Percentiles rank a stretch among this genome's conserved stretches.
Conservation (phyloP, 2,797 vertebrate species). For the Tapera naevia region DNA sequence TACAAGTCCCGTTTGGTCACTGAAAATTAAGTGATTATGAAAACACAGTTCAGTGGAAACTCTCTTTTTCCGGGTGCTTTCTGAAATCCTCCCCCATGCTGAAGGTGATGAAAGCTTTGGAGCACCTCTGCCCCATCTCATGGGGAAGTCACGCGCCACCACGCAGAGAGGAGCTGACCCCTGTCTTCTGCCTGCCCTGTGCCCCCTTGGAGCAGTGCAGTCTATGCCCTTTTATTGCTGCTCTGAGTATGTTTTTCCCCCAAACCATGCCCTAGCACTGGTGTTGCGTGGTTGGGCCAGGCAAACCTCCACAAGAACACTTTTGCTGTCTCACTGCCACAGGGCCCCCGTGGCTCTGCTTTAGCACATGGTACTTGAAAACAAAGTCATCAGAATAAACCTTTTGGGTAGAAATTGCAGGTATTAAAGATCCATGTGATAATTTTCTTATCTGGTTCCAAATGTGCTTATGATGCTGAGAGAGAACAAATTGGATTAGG, state of each 20-base stretch:
- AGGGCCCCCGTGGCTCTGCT: background rate
- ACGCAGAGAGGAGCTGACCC: fast-evolving
- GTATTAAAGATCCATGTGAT: conserved; percentile 63
- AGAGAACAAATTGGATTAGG: conserved; percentile 52
- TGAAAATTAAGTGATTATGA: background rate
- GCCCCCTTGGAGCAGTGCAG: background rate
- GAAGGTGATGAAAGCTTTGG: background rate
- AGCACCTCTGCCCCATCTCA: fast-evolving
- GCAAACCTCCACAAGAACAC: fast-evolving
- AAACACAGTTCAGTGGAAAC: background rate
- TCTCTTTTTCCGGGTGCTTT: background rate
- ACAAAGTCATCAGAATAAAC: conserved; percentile 29
- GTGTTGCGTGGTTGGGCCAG: background rate
- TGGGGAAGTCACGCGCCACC: background rate
- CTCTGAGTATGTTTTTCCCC: background rate
- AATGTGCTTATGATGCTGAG: conserved; percentile 52
- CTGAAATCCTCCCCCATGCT: fast-evolving
- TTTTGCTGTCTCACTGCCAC: background rate
- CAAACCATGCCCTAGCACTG: fast-evolving
- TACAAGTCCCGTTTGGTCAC: background rate
- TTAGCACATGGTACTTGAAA: background rate
- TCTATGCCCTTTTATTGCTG: background rate
- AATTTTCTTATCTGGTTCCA: conserved; percentile 60
- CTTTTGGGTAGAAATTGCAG: conserved; percentile 58
- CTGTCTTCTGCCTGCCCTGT: background rate